Evolutionary conservation across 2,113 vertebrate species (phyloP).

Genomic region (Alligator mississippiensis): DNA sequence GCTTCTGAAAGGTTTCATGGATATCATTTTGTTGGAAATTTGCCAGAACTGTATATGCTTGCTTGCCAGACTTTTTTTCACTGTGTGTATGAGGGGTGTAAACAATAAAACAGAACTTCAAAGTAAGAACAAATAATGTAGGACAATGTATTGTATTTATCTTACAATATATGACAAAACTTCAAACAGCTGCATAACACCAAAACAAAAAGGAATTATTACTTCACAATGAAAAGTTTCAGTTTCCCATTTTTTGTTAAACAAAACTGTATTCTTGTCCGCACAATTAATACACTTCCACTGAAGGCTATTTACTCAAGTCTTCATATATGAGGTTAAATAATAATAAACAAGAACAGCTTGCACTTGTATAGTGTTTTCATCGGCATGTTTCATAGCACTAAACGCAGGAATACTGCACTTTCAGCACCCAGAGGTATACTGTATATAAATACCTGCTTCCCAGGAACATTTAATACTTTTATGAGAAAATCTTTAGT

Average conservation of each 20-base stretch:
- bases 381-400: neutral
- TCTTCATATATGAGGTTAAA: constrained; percentile 8
- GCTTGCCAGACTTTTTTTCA: constrained; percentile 13
- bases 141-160: constrained; percentile 54
- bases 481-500: neutral
- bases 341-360: neutral
- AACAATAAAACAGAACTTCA: constrained; percentile 69
- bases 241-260: constrained; percentile 10
- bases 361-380: constrained; percentile 32
- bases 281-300: constrained; percentile 36
- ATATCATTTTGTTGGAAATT: neutral
- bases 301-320: neutral
- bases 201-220: constrained; percentile 25
- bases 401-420: neutral
- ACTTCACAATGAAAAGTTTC: constrained; percentile 44
- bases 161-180: constrained; percentile 35
- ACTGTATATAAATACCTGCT: neutral
- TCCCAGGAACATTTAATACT: neutral
- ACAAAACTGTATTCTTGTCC: neutral
- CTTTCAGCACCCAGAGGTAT: neutral
- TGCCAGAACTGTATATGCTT: constrained; percentile 46
- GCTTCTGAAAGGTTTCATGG: neutral
- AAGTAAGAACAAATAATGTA: constrained; percentile 52
- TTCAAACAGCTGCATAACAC: constrained; percentile 47
- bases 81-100: constrained; percentile 55